Base-by-base conservation (phyloP, 2,113 vertebrate genomes). In the Thomomys bottae region DNA sequence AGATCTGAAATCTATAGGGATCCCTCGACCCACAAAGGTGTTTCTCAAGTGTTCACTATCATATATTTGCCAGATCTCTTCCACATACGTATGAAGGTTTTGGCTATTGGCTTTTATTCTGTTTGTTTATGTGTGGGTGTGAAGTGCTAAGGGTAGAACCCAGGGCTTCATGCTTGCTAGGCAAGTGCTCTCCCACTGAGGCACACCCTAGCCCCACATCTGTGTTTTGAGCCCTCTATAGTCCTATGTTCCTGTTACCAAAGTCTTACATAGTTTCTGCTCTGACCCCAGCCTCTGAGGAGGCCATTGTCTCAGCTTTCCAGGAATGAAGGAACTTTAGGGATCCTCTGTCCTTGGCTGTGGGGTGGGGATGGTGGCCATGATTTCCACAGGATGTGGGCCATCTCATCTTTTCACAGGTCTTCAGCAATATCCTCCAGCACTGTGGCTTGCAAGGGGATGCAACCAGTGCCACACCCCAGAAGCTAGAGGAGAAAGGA, bases 401-500 rank as follows among this genome's bases (percentile, higher is more conserved):
- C 87, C 6, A 8, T 40, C 28, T 32, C 4, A 68, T 93, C 77
- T 14, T 42, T 89, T 28, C 93, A 72, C 75, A 99, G 99, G 99
- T 99, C 45, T 98, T 99, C 93, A 98, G 98, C 96, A 98, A 97
- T 11, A 98, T 99, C 95, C 96, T 99, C 95, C 96, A 96, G 18
- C 98, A 98, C 80, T 99, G 98, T 96, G 99, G 99, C 28, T 96
- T 99, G 92, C 98, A 97, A 84, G 97, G 98, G 71, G 98, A 99
- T 11, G 98, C 98, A 77, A 97, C 98, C 80, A 92, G 96, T 0
- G 96, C 97, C 63, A 97, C 98, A 87, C 99, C 99, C 0, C 98
- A 99, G 97, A 99, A 98, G 89, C 96, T 99, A 8, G 98, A 95
- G 30, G 97, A 98, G 77, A 98, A 97, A 95, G 92, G 97, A 28